Conservation (phyloP, 2,113 vertebrate genomes). For the Amazona guildingii region DNA sequence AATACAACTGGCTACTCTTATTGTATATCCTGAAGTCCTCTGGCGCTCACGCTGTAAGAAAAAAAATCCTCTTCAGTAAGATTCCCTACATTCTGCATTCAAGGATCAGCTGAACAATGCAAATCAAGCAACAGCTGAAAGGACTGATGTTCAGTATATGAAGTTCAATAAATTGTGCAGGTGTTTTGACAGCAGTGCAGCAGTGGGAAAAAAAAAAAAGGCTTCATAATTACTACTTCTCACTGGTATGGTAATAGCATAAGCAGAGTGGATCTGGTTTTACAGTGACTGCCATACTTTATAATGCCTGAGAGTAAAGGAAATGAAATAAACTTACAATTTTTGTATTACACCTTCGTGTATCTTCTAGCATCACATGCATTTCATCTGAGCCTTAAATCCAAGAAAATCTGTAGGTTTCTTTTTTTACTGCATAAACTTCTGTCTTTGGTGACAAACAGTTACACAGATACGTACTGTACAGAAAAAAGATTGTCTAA, state of each 20-base stretch:
- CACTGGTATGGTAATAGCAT: background rate
- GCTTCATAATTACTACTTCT: background rate
- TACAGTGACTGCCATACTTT: background rate
- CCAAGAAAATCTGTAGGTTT: background rate
- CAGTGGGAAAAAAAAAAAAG: background rate
- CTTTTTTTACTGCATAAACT: background rate
- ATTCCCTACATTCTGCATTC: background rate
- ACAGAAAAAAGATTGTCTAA: background rate
- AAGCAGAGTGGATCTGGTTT: background rate
- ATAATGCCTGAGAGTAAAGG: background rate
- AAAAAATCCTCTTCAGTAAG: background rate
- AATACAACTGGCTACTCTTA: background rate
- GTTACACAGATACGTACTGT: background rate
- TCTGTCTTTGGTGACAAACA: background rate
- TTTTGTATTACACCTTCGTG: background rate
- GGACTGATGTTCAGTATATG: background rate
- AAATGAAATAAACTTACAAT: background rate
- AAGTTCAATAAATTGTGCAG: background rate
- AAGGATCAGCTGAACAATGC: background rate
- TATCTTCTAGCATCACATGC: background rate
- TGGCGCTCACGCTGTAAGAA: background rate
- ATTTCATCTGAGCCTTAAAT: background rate
- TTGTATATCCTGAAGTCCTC: background rate
- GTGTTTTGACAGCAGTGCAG: background rate
- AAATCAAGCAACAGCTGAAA: background rate